Conservation (phyloP, 2,113 vertebrate species). For the Stercorarius parasiticus region DNA sequence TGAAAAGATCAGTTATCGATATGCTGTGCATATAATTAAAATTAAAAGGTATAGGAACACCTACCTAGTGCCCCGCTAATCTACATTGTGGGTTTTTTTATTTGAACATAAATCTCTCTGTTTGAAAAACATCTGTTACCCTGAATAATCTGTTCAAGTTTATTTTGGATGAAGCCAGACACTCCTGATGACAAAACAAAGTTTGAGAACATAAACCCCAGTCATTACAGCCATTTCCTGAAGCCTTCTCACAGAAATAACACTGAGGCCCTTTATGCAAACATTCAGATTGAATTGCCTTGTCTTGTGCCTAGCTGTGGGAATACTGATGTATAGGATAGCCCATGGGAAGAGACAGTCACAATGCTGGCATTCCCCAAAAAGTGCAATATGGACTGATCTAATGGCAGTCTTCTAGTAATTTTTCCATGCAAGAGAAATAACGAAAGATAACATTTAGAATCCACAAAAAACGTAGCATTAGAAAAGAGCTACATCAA, state of each 20-base stretch:
- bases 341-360: not conserved
- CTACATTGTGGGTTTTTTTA: rapidly evolving
- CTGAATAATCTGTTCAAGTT: conserved; percentile 17
- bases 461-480: not conserved
- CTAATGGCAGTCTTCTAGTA: not conserved
- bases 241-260: not conserved
- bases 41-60: not conserved
- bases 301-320: not conserved
- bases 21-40: not conserved
- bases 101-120: not conserved
- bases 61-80: not conserved
- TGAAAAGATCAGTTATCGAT: not conserved
- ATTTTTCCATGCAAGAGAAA: not conserved
- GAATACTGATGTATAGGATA: not conserved
- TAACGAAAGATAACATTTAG: not conserved
- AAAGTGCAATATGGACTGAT: not conserved
- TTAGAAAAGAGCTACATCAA: not conserved
- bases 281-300: not conserved
- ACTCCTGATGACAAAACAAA: not conserved
- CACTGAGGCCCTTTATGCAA: not conserved
- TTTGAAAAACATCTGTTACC: not conserved
- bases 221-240: conserved; percentile 15
- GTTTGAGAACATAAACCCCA: not conserved
- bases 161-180: not conserved
- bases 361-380: not conserved